Percentiles rank a stretch among this genome's conserved stretches.
phyloP scores from a whole-genome alignment of 2,113 vertebrate species.

The Antechinus stuartii region DNA sequence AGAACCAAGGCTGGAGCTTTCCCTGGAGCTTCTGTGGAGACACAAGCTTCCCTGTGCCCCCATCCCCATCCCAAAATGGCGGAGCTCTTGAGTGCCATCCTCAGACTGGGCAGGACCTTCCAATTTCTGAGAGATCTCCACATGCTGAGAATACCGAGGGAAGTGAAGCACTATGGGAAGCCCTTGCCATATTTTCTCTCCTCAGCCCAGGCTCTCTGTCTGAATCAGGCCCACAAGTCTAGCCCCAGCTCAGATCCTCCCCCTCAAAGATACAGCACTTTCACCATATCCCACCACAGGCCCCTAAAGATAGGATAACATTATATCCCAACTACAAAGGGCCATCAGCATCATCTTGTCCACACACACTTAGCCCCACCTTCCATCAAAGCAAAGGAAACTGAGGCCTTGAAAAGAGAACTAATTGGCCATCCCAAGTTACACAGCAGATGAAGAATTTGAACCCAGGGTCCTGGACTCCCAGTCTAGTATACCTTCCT shows the following conservation, averaged over 20 bases:
- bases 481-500: not conserved
- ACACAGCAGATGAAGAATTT: not conserved
- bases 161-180: not conserved
- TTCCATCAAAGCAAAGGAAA: not conserved
- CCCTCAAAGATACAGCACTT: not conserved
- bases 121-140: constrained; percentile 47
- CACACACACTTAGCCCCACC: not conserved
- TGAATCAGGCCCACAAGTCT: not conserved
- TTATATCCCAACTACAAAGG: not conserved
- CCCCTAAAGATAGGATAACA: not conserved
- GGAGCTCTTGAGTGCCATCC: constrained; percentile 48
- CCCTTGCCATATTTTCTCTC: not conserved
- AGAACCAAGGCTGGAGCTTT: constrained; percentile 68
- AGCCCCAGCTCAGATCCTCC: not conserved
- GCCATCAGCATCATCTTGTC: not conserved
- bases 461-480: not conserved
- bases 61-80: not conserved
- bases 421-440: not conserved
- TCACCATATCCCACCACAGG: not conserved
- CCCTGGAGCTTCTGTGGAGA: constrained; percentile 46
- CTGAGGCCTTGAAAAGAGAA: not conserved
- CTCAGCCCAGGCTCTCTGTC: not conserved
- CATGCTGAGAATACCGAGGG: not conserved
- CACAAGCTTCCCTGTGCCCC: not conserved
- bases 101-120: constrained; percentile 44